Conservation (phyloP, 2,888 invertebrate genomes). For the Agrypnus murinus region DNA sequence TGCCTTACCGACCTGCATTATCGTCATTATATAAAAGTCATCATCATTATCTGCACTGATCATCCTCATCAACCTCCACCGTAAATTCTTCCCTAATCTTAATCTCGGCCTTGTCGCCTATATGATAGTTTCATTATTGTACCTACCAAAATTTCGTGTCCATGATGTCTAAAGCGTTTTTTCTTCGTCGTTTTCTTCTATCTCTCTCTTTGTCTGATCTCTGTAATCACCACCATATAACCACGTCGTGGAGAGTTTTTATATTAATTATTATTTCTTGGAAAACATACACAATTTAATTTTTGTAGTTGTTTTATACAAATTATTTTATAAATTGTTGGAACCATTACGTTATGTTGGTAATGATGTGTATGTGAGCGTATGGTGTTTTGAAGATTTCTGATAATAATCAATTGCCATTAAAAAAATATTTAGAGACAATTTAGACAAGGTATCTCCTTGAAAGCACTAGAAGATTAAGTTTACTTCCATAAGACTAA, state of each 20-base stretch:
- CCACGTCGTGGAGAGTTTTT: conserved; percentile 34
- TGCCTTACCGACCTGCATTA: conserved; percentile 66
- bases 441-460: too few relatives aligned
- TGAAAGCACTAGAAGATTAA: too few relatives aligned
- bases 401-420: too few relatives aligned
- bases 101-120: conserved; percentile 45
- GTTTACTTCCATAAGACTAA: too few relatives aligned
- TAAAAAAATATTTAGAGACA: too few relatives aligned
- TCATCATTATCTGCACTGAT: conserved; percentile 70
- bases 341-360: not conserved
- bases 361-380: too few relatives aligned
- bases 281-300: conserved; percentile 35
- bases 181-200: conserved; percentile 2
- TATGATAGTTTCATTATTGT: conserved; percentile 45
- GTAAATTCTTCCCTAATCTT: conserved; percentile 52
- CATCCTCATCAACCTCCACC: conserved; percentile 62
- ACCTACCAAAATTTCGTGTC: conserved; percentile 38
- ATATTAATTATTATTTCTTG: conserved; percentile 36
- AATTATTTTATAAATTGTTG: conserved; percentile 20
- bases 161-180: not conserved
- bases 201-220: conserved; percentile 1
- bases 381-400: too few relatives aligned
- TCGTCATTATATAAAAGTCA: conserved; percentile 71
- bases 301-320: conserved; percentile 17
- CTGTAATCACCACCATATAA: conserved; percentile 34